Base-by-base conservation (phyloP, 2,113 vertebrate genomes). In the Tenrec ecaudatus region DNA sequence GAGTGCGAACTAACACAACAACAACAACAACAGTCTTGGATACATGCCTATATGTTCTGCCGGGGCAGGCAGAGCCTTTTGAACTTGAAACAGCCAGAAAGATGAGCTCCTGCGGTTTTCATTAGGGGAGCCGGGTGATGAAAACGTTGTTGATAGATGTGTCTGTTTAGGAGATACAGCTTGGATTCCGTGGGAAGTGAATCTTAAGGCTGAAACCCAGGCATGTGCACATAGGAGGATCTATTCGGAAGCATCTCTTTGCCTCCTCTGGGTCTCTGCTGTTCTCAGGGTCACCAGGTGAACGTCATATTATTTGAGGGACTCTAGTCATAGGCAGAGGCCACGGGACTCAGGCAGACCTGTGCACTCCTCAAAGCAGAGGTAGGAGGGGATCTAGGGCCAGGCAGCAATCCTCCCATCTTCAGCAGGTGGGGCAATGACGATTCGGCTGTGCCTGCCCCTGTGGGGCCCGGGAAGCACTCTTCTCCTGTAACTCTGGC, bases 251-350 rank as follows among this genome's bases (percentile, higher is more conserved):
- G 16, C n/a, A 10, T 9, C 57, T 62, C n/a, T 36, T n/a, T 43
- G 29, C 3, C 43, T 15, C 47, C 29, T 31, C 25, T 31, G 2
- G 3, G 38, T 47, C 9, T 20, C 17, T n/a, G 38, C 1, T 31
- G 53, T 47, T n/a, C 14, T 33, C 53, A 57, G 53, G 31, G 31
- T 57, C 36, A 20, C n/a, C 47, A 92, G 78, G 22, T 53, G 33
- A 29, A 60, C 27, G 12, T 53, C 47, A 62, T 14, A 31, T 27
- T 43, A 71, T 25, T 0, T 64, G 40, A 62, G 38, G 22, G 9
- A 1, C n/a, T n/a, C 2, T 1, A 1, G 22, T 9, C n/a, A 0
- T 5, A n/a, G 43, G 5, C 1, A 33, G 79, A 92, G 12, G 60
- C 9, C 23, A 0, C 29, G 36, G 47, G 57, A 57, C 8, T 14